These are phyloP conservation scores for Eleutherodactylus coqui DNA, from an alignment of 2,797 vertebrate species.

Conservation along the genomic window DNA sequence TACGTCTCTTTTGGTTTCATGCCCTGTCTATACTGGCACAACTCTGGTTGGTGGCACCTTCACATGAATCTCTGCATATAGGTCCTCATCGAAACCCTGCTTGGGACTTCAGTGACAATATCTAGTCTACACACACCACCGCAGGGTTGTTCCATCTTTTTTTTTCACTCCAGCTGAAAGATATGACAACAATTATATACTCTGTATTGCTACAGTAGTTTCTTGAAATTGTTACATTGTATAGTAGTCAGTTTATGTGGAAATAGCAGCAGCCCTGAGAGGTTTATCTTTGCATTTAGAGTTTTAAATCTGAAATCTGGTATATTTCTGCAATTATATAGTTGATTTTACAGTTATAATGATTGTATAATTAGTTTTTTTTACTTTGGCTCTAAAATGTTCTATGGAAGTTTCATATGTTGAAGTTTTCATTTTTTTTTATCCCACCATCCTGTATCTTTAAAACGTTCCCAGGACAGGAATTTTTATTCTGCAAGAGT, in stretches of 20 bases:
- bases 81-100: no score
- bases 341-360: neutral
- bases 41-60: no score
- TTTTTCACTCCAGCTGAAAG: no score
- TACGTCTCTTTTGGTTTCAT: no score
- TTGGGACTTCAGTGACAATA: no score
- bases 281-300: neutral
- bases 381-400: neutral
- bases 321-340: no score
- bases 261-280: neutral
- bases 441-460: neutral
- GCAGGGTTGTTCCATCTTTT: no score
- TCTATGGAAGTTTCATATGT: neutral
- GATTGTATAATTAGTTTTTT: neutral
- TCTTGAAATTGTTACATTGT: neutral
- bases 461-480: slow-evolving; percentile 38
- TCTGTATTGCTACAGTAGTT: no score
- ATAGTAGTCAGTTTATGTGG: neutral
- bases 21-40: no score
- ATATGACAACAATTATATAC: no score
- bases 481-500: slow-evolving; percentile 9
- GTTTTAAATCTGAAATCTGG: neutral
- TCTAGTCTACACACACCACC: no score
- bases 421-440: neutral
- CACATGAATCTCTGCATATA: no score